These are phyloP conservation scores for Scaptomyza pallida DNA, from an alignment of 1,140 invertebrate genomes.

Conservation along the genomic window DNA sequence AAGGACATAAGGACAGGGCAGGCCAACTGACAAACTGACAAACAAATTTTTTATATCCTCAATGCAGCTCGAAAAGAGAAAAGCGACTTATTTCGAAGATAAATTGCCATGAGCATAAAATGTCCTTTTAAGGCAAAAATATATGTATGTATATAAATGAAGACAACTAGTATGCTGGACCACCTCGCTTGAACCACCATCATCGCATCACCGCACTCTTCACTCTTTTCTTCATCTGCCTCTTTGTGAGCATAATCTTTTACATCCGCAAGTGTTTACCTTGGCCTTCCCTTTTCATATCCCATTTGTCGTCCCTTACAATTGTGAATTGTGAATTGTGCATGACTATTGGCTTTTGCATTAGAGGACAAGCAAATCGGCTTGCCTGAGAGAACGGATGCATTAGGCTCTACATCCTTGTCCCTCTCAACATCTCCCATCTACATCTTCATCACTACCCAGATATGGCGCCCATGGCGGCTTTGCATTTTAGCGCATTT, in stretches of 20 bases:
- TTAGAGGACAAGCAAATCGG: conserved; percentile 50
- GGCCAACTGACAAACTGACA: conserved; percentile 48
- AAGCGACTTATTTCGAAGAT: conserved; percentile 55
- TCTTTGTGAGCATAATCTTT: conserved; percentile 49
- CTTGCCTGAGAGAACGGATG: conserved; percentile 29
- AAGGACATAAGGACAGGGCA: conserved; percentile 52
- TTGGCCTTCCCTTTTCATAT: conserved; percentile 64
- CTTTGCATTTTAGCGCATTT: conserved; percentile 43
- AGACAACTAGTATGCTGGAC: conserved; percentile 47
- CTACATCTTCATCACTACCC: conserved; percentile 17
- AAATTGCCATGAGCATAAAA: conserved; percentile 73
- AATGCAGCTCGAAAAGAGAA: conserved; percentile 27
- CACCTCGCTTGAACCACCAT: conserved; percentile 28
- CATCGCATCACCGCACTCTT: not conserved
- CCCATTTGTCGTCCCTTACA: conserved; percentile 55
- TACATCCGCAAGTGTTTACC: conserved; percentile 80
- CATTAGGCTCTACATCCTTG: not conserved
- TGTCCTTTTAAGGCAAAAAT: conserved; percentile 78
- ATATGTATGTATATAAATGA: conserved; percentile 43
- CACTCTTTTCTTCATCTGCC: not conserved
- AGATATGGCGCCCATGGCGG: conserved; percentile 4
- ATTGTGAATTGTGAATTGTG: conserved; percentile 68
- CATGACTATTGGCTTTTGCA: conserved; percentile 79
- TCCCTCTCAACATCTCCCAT: not conserved
- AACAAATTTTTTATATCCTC: conserved; percentile 73